phyloP scores from a whole-genome alignment of 2,888 invertebrate species.

The Dolomedes plantarius region DNA sequence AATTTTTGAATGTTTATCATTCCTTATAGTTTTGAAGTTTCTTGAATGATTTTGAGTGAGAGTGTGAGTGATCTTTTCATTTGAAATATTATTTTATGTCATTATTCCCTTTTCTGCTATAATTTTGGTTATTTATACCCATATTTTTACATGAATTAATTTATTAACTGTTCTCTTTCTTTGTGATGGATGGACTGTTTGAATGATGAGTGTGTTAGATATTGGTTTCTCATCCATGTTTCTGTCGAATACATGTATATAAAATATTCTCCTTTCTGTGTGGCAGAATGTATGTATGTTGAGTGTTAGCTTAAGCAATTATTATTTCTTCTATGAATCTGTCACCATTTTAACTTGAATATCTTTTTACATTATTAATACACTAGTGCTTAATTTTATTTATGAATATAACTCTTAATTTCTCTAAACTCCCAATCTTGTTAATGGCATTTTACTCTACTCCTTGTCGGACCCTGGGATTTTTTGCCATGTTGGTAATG shows the following conservation, averaged over 20 bases:
- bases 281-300: too few relatives aligned
- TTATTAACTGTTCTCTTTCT: too few relatives aligned
- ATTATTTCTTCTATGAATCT: too few relatives aligned
- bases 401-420: neutral
- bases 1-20: neutral
- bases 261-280: too few relatives aligned
- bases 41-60: neutral
- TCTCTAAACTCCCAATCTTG: constrained; percentile 9
- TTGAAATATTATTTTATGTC: neutral
- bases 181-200: too few relatives aligned
- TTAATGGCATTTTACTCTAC: constrained; percentile 23
- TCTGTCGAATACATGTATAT: too few relatives aligned
- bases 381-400: neutral
- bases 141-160: too few relatives aligned
- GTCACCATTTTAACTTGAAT: neutral
- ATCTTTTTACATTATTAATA: neutral
- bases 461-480: constrained; percentile 30
- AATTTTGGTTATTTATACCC: neutral
- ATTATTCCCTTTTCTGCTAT: neutral
- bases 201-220: too few relatives aligned
- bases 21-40: neutral
- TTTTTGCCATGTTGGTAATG: constrained; percentile 36
- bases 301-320: too few relatives aligned
- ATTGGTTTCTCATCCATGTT: too few relatives aligned
- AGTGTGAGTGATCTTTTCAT: neutral